Evolutionary conservation across 2,888 invertebrate species (phyloP).

Genomic region (Eucera pruinosa): DNA sequence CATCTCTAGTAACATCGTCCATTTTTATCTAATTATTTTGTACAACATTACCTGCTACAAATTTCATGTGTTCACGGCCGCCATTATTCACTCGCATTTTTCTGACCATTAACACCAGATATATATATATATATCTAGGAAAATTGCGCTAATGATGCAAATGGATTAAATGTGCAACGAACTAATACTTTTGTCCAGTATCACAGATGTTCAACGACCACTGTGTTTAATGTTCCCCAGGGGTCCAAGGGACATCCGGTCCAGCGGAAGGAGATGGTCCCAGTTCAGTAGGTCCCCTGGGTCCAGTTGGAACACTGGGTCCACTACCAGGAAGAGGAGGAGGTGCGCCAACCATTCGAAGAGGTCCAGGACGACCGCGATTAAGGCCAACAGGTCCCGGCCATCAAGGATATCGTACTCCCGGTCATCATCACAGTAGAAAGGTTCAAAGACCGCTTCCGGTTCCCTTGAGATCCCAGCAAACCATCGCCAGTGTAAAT

Average conservation of each 20-base stretch:
- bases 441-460: conserved; percentile 79
- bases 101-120: too few species aligned
- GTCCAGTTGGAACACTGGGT: conserved; percentile 72
- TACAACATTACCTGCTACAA: too few species aligned
- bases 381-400: conserved; percentile 88
- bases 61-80: too few species aligned
- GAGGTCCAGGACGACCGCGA: conserved; percentile 89
- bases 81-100: too few species aligned
- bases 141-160: too few species aligned
- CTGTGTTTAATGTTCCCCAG: conserved; percentile 55
- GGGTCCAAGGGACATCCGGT: conserved; percentile 64
- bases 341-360: conserved; percentile 82
- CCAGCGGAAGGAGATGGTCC: conserved; percentile 78
- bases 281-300: conserved; percentile 76
- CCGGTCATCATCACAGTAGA: conserved; percentile 76
- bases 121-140: too few species aligned
- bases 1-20: too few species aligned
- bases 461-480: conserved; percentile 81
- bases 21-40: too few species aligned
- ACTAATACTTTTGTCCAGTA: too few species aligned
- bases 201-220: background rate
- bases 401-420: conserved; percentile 87
- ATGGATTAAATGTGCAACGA: too few species aligned
- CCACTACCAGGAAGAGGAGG: conserved; percentile 73
- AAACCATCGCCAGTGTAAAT: conserved; percentile 64